Percentiles rank a stretch among this genome's conserved stretches.
Evolutionary conservation across 2,797 vertebrate genomes (phyloP).

Genomic region (Bradypus variegatus): DNA sequence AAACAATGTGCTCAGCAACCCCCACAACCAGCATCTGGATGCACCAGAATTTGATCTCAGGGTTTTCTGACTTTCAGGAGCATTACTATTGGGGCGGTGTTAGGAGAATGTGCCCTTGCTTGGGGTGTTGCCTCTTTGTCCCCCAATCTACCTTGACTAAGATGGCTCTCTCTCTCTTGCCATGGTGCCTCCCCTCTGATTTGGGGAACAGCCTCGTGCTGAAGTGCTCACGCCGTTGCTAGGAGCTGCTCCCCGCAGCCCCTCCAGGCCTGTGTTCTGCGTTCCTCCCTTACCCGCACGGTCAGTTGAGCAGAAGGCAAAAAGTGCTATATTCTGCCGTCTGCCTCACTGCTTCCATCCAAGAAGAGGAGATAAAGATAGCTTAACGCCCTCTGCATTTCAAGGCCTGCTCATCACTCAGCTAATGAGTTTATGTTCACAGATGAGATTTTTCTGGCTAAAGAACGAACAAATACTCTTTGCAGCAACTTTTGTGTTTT

Average conservation of each 20-base stretch:
- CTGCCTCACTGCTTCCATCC: not conserved
- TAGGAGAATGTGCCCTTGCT: not conserved
- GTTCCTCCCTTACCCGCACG: fast-evolving
- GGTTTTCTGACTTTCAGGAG: not conserved
- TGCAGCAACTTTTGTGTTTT: not conserved
- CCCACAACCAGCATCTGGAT: too few species aligned
- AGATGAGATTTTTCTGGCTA: constrained; percentile 31
- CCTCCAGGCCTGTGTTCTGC: too few species aligned
- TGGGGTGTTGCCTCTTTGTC: not conserved
- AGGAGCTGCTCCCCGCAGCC: too few species aligned
- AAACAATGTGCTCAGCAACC: not conserved
- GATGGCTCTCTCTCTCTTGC: fast-evolving
- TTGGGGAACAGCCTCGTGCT: not conserved
- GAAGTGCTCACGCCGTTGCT: fast-evolving
- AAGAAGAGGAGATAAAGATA: not conserved
- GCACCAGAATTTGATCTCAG: not conserved
- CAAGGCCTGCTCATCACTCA: constrained; percentile 39
- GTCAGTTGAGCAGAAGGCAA: not conserved
- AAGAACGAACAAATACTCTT: not conserved
- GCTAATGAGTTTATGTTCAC: constrained; percentile 19
- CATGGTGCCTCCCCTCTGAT: fast-evolving
- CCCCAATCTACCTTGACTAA: fast-evolving
- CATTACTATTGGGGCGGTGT: not conserved
- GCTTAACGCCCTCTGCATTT: not conserved
- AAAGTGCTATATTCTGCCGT: fast-evolving